phyloP scores from a whole-genome alignment of 2,113 vertebrate genomes.

The Herpetotheres cachinnans region DNA sequence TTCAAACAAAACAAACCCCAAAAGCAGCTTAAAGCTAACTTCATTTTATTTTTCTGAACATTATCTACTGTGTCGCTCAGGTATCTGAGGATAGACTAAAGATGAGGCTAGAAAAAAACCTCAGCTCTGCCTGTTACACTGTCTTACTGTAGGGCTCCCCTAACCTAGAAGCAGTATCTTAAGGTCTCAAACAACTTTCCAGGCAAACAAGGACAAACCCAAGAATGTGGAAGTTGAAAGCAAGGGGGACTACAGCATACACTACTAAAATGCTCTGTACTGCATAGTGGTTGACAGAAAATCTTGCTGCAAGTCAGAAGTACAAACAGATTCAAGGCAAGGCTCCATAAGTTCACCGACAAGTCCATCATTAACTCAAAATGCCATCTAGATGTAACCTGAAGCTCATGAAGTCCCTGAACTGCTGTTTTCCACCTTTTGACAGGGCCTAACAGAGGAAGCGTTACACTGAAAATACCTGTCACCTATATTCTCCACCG shows the following conservation, averaged over 20 bases:
- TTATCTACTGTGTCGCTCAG: background rate
- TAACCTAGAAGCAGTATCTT: background rate
- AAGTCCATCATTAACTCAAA: background rate
- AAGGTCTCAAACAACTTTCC: background rate
- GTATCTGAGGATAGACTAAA: background rate
- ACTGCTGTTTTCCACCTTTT: background rate
- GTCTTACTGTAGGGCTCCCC: background rate
- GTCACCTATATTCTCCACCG: accelerated
- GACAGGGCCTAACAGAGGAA: background rate
- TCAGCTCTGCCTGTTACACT: background rate
- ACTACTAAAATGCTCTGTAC: background rate
- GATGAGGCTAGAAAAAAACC: background rate
- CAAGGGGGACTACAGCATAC: background rate
- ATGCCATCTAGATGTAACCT: background rate
- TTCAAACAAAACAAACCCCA: background rate
- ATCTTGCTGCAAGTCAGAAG: background rate
- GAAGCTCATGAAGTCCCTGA: background rate
- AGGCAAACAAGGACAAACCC: background rate
- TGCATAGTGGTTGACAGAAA: background rate
- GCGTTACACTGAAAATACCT: background rate
- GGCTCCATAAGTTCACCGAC: background rate
- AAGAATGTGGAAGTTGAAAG: background rate
- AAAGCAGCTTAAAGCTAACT: background rate
- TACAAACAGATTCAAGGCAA: background rate
- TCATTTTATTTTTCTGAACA: background rate